Percentiles rank a stretch among this genome's conserved stretches.
Evolutionary conservation across 2,888 invertebrate species (phyloP).

Genomic region (Acleris literana): DNA sequence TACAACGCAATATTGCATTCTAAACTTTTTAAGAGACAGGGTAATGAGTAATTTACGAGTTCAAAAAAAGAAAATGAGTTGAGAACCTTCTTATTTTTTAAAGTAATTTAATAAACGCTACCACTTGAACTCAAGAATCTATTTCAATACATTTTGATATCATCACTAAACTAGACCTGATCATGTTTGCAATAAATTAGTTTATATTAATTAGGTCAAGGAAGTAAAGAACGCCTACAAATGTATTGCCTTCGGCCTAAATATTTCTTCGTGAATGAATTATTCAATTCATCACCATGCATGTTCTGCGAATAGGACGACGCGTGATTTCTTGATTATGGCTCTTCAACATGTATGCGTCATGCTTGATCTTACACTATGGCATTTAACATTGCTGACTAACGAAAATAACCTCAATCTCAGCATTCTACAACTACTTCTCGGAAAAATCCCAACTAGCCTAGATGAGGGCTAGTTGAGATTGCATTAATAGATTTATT

Average conservation of each 20-base stretch:
- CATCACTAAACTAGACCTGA: conserved; percentile 19
- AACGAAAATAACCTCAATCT: conserved; percentile 15
- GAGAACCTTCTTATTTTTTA: no score
- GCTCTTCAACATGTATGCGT: conserved; percentile 12
- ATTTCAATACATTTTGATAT: neutral
- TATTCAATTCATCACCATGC: conserved; percentile 15
- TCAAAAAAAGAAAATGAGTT: no score
- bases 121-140: neutral
- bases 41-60: no score
- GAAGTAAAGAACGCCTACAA: conserved; percentile 18
- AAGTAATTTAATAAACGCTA: no score
- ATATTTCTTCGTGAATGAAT: conserved; percentile 22
- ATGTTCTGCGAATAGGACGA: conserved; percentile 12
- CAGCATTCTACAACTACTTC: conserved; percentile 8
- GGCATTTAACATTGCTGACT: conserved; percentile 12
- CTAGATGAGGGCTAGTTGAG: no score
- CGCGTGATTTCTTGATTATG: conserved; percentile 28
- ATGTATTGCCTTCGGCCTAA: conserved; percentile 19
- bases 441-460: conserved; percentile 1
- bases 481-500: no score
- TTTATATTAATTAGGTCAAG: conserved; percentile 25
- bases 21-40: no score
- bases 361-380: conserved; percentile 3
- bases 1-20: no score
- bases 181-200: conserved; percentile 3